Conservation (phyloP, 2,797 vertebrate genomes). For the Cynodonichthys magdalenae region DNA sequence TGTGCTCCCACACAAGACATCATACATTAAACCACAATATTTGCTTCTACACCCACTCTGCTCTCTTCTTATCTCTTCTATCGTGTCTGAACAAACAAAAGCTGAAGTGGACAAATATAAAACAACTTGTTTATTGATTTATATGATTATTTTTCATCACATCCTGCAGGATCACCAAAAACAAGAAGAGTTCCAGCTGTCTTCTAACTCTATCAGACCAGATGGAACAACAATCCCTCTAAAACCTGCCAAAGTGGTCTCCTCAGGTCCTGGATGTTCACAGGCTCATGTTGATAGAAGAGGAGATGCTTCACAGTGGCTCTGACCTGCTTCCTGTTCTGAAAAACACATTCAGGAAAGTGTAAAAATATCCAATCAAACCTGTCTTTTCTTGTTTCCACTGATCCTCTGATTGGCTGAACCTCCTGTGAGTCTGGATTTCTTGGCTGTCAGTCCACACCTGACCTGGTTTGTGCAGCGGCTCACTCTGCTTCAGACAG, state of each 20-base stretch:
- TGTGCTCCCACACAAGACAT: slow-evolving; percentile 59
- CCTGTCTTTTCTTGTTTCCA: slow-evolving; percentile 24
- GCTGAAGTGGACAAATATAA: neutral
- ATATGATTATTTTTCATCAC: too few species aligned
- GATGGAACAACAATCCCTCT: too few species aligned
- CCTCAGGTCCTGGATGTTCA: too few species aligned
- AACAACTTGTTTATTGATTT: too few species aligned
- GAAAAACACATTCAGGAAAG: slow-evolving; percentile 10
- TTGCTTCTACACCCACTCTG: slow-evolving; percentile 25
- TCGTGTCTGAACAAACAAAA: slow-evolving; percentile 31
- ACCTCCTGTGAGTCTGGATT: slow-evolving; percentile 20
- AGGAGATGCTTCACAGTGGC: too few species aligned
- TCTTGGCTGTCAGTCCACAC: slow-evolving; percentile 9
- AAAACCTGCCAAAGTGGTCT: too few species aligned
- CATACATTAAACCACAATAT: slow-evolving; percentile 35
- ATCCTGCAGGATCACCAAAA: too few species aligned
- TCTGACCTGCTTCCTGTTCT: neutral
- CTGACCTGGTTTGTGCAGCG: slow-evolving; percentile 22
- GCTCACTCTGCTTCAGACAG: slow-evolving; percentile 19
- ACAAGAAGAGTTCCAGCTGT: too few species aligned
- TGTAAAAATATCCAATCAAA: neutral
- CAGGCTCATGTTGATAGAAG: too few species aligned
- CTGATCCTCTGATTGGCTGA: slow-evolving; percentile 20
- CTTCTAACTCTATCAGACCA: too few species aligned
- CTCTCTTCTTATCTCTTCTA: slow-evolving; percentile 10